These are phyloP conservation scores for Nyctalus aviator DNA, from an alignment of 2,797 vertebrate genomes.

Conservation along the genomic window DNA sequence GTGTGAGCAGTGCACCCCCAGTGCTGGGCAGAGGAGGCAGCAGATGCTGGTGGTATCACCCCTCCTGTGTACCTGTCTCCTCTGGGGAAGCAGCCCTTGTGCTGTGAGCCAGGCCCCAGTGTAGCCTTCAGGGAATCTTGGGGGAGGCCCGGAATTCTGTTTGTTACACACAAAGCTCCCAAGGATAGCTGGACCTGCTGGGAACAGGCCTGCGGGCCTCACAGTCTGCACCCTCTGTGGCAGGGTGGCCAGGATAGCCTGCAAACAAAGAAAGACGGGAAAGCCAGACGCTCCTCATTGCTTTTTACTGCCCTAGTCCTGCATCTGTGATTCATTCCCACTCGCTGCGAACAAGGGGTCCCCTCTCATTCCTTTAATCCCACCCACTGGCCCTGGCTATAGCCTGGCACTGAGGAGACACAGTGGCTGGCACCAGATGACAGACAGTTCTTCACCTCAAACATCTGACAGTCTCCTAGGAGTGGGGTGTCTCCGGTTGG, in stretches of 20 bases:
- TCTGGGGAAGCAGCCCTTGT: neutral
- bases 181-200: conserved; percentile 37
- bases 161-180: conserved; percentile 44
- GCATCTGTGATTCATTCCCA: neutral
- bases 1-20: neutral
- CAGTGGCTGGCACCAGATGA: neutral
- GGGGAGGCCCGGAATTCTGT: conserved; percentile 54
- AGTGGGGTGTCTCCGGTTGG: neutral
- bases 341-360: neutral
- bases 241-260: conserved; percentile 38
- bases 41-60: neutral
- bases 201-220: conserved; percentile 44
- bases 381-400: neutral
- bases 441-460: neutral
- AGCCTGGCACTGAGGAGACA: neutral
- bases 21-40: neutral
- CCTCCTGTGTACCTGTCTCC: neutral
- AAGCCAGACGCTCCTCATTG: neutral
- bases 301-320: fast-evolving
- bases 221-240: neutral
- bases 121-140: conserved; percentile 56
- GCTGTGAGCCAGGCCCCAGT: neutral
- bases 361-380: neutral
- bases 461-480: neutral
- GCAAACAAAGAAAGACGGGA: neutral